phyloP scores from a whole-genome alignment of 2,797 vertebrate species.

The Esox lucius region DNA sequence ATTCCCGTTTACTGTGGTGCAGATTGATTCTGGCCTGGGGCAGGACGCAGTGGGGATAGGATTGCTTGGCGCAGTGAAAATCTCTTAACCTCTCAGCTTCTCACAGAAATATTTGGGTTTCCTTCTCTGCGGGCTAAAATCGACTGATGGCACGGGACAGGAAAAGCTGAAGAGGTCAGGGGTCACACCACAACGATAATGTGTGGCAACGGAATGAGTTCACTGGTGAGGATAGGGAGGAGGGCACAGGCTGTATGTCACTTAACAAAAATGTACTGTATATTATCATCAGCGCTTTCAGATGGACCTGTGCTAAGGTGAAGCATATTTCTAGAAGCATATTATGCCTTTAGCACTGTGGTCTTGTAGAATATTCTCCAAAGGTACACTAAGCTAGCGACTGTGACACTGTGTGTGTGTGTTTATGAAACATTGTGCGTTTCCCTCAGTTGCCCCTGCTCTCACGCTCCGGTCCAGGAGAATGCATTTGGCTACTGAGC shows the following conservation, averaged over 20 bases:
- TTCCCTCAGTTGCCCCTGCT: slow-evolving; percentile 6
- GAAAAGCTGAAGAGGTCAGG: not conserved
- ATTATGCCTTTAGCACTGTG: too few species aligned
- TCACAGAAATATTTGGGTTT: slow-evolving; percentile 5
- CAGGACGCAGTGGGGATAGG: slow-evolving; percentile 45
- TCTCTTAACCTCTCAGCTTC: slow-evolving; percentile 43
- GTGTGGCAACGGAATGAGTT: not conserved
- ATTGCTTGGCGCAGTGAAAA: slow-evolving; percentile 47
- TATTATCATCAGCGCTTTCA: slow-evolving; percentile 7
- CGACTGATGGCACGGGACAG: not conserved
- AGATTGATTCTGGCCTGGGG: slow-evolving; percentile 65
- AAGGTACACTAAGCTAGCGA: not conserved
- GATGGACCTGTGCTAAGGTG: slow-evolving; percentile 1
- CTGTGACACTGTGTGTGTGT: too few species aligned
- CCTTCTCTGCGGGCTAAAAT: not conserved
- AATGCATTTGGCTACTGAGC: slow-evolving; percentile 70
- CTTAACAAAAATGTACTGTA: not conserved
- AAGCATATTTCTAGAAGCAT: too few species aligned
- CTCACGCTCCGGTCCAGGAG: slow-evolving; percentile 62
- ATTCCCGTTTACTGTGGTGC: slow-evolving; percentile 47
- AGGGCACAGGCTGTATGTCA: not conserved
- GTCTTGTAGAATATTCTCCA: not conserved
- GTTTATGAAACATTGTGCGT: not conserved
- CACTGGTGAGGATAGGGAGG: not conserved
- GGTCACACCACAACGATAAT: not conserved